Evolutionary conservation across 2,888 invertebrate genomes (phyloP), one percentile per base, ranked within the genome.

Genomic region (Ectemnius lituratus): DNA sequence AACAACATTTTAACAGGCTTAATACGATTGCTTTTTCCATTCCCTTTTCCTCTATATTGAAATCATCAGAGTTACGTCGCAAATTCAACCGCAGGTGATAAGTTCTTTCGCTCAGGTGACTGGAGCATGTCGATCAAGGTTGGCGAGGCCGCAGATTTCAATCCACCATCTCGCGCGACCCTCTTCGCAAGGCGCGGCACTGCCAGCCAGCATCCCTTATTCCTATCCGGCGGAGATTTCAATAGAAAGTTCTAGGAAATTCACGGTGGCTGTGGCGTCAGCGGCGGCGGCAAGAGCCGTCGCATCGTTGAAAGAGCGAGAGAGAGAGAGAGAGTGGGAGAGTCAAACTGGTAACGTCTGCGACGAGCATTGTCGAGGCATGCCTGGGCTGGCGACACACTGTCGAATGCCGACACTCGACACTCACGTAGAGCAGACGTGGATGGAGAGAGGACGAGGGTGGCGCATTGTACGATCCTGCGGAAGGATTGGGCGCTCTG

Each of bases 161-260:
- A 81, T 84, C 73, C 75, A 56, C 70, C 72, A 66, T 62, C 67
- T 67, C 59, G 57, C 56, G 65, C 70, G 46, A 59, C 23, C 23
- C 23, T 23, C 23, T 23, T 23, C 23, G 23, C 23, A 23, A 23
- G 23, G 2, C 23, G 59, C 61, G 66, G 62, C 60, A 60, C 74
- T 65, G 57, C 65, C 70, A 71, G 72, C 75, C 67, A 63, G 75
- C 63, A 74, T 58, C 70, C 79, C 78, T 83, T 83, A 81, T 82
- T 80, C 80, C 76, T 82, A 83, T 75, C 84, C 83, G 80, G 61
- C 79, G 82, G 83, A 86, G 82, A 82, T 81, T 85, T 86, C 84
- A 86, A 86, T 87, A 76, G 86, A 85, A 87, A 85, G 85, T 85
- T 85, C 83, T 84, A 81, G 85, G 85, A 85, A 84, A 87, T 86